Percentiles rank a stretch among this genome's conserved stretches.
These are phyloP conservation scores for Orbicella faveolata DNA, from an alignment of 64 coral and sea anemone genomes.

Conservation along the genomic window DNA sequence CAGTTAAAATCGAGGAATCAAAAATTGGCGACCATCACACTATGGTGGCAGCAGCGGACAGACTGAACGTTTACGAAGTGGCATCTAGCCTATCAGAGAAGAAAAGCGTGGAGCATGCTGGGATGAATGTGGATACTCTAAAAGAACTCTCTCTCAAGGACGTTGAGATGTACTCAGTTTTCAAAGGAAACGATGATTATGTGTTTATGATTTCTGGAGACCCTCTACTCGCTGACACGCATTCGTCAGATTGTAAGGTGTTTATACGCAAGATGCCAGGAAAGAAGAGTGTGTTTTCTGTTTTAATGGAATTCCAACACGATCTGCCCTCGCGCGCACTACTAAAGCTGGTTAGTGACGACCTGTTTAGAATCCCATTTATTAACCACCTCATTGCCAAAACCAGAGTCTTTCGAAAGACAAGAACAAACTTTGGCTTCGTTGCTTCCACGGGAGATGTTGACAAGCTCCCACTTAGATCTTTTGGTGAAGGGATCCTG, in stretches of 20 bases:
- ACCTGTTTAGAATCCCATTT: slow-evolving; percentile 89
- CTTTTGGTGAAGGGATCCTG: slow-evolving; percentile 85
- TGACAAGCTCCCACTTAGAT: slow-evolving; percentile 82
- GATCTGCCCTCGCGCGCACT: slow-evolving; percentile 75
- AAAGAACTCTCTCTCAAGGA: slow-evolving; percentile 72
- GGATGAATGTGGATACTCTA: slow-evolving; percentile 67
- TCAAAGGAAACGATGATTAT: slow-evolving; percentile 84
- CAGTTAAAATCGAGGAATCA: slow-evolving; percentile 83
- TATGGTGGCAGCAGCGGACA: slow-evolving; percentile 70
- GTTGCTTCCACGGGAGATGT: slow-evolving; percentile 92
- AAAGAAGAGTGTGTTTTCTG: slow-evolving; percentile 85
- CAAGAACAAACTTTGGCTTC: slow-evolving; percentile 85
- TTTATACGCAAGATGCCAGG: slow-evolving; percentile 81
- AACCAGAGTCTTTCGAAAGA: slow-evolving; percentile 71
- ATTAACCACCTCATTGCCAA: slow-evolving; percentile 87
- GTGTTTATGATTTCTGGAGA: slow-evolving; percentile 93
- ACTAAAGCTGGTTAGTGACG: slow-evolving; percentile 79
- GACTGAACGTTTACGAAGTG: slow-evolving; percentile 65
- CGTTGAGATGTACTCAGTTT: slow-evolving; percentile 95
- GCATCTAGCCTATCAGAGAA: slow-evolving; percentile 69
- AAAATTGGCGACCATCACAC: slow-evolving; percentile 93
- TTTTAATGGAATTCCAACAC: slow-evolving; percentile 84
- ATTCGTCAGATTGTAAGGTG: slow-evolving; percentile 69
- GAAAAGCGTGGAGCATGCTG: slow-evolving; percentile 74
- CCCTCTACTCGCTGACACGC: slow-evolving; percentile 50